phyloP scores from a whole-genome alignment of 2,888 invertebrate genomes.

The Drosophila monieri region DNA sequence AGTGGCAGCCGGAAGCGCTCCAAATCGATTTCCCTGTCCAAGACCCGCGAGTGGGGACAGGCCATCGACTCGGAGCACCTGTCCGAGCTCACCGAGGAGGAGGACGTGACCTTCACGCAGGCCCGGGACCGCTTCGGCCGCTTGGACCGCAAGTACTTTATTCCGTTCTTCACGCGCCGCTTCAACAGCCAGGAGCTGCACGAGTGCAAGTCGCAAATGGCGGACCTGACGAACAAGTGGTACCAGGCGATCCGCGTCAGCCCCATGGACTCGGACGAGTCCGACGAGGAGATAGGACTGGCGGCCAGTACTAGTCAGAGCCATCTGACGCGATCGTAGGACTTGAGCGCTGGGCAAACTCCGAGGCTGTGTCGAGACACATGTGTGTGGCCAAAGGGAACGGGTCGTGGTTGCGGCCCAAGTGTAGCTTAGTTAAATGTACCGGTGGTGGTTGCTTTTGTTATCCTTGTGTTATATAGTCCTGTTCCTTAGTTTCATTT shows the following conservation, averaged over 20 bases:
- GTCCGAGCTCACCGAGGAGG: slow-evolving; percentile 96
- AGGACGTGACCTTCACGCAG: slow-evolving; percentile 93
- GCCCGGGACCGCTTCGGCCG: slow-evolving; percentile 94
- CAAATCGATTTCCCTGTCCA: slow-evolving; percentile 96
- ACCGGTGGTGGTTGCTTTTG: slow-evolving; percentile 29
- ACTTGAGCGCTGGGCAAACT: not conserved
- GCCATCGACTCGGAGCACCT: slow-evolving; percentile 96
- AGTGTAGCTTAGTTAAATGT: slow-evolving; percentile 8
- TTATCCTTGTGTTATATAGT: slow-evolving; percentile 9
- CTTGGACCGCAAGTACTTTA: slow-evolving; percentile 96
- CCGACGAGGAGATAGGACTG: slow-evolving; percentile 84
- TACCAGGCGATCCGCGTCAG: slow-evolving; percentile 97
- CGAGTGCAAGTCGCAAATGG: slow-evolving; percentile 98
- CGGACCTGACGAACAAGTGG: slow-evolving; percentile 98
- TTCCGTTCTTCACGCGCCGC: slow-evolving; percentile 97
- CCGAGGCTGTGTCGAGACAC: slow-evolving; percentile 24
- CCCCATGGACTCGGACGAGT: slow-evolving; percentile 93
- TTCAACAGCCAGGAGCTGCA: slow-evolving; percentile 98
- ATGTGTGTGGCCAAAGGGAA: slow-evolving; percentile 26
- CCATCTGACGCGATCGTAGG: slow-evolving; percentile 63
- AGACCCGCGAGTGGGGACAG: slow-evolving; percentile 99
- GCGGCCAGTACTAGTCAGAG: slow-evolving; percentile 79
- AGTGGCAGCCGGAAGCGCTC: slow-evolving; percentile 85
- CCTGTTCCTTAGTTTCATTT: not conserved
- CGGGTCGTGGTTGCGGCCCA: slow-evolving; percentile 8